Conservation (phyloP, 2,797 vertebrate genomes). For the Cygnus olor region DNA sequence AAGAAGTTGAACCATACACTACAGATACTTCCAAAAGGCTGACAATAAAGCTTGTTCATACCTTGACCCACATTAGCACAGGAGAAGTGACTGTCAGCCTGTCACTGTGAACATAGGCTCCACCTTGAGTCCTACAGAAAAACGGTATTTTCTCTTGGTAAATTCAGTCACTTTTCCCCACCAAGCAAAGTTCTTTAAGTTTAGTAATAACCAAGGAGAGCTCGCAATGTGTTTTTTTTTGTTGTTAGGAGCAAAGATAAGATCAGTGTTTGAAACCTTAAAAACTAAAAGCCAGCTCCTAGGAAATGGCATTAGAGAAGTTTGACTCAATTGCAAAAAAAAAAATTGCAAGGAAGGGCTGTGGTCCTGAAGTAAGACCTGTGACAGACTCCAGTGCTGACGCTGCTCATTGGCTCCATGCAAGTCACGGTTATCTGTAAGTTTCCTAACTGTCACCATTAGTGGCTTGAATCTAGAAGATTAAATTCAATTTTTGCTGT, state of each 20-base stretch:
- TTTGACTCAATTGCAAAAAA: background rate
- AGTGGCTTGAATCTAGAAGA: background rate
- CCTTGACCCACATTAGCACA: slow-evolving; percentile 96
- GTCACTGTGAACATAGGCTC: slow-evolving; percentile 86
- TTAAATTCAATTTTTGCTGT: background rate
- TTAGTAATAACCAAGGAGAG: background rate
- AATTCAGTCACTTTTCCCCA: background rate
- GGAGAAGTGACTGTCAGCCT: slow-evolving; percentile 91
- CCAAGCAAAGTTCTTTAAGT: background rate
- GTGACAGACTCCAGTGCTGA: background rate
- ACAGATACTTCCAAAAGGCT: background rate
- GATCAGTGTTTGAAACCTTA: background rate
- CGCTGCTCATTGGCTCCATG: background rate
- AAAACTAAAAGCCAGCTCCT: background rate
- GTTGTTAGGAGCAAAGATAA: background rate
- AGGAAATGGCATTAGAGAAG: background rate
- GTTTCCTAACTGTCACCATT: background rate
- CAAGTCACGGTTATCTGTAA: background rate
- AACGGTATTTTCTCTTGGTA: background rate
- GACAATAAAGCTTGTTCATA: slow-evolving; percentile 61
- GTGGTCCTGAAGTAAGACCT: background rate
- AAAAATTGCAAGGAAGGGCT: background rate
- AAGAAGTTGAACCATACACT: background rate
- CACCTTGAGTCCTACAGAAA: slow-evolving; percentile 88
- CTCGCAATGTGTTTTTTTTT: background rate